A percentile compares a stretch with the other conserved stretches of the same genome.
phyloP scores from a whole-genome alignment of 2,888 invertebrate species.

The Neocrepidodera transversa region DNA sequence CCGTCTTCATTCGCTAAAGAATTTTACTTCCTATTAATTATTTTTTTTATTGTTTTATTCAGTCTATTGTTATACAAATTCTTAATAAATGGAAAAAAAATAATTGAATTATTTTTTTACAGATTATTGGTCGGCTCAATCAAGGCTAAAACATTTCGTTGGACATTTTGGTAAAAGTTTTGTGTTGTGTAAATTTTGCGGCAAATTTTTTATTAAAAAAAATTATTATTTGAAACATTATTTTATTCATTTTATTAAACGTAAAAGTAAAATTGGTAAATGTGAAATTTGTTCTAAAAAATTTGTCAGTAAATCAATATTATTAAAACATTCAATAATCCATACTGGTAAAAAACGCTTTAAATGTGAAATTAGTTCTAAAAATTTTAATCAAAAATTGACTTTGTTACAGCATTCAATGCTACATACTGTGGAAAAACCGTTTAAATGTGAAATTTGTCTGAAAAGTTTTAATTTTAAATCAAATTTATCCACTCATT shows the following conservation, averaged over 20 bases:
- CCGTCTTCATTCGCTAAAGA: too few species aligned
- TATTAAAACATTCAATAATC: neutral
- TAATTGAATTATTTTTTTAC: too few species aligned
- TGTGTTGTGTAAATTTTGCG: too few species aligned
- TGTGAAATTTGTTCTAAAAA: neutral
- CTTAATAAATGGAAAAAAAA: too few species aligned
- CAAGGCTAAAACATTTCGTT: too few species aligned
- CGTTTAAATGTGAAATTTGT: neutral
- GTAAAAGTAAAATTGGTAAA: neutral
- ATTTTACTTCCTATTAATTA: too few species aligned
- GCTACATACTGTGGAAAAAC: neutral
- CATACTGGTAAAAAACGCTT: neutral
- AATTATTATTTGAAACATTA: neutral
- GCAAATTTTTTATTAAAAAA: too few species aligned
- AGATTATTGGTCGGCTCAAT: too few species aligned
- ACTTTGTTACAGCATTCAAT: neutral
- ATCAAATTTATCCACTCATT: neutral
- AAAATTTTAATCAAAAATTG: neutral
- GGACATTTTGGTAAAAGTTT: too few species aligned
- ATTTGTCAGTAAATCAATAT: neutral
- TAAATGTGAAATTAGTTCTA: neutral
- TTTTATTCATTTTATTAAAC: neutral
- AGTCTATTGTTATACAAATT: too few species aligned
- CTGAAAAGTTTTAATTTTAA: neutral
- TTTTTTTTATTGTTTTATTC: too few species aligned